Base-by-base conservation (phyloP, 53 echinoderm and acorn worm species). In the Stichopus horrens region DNA sequence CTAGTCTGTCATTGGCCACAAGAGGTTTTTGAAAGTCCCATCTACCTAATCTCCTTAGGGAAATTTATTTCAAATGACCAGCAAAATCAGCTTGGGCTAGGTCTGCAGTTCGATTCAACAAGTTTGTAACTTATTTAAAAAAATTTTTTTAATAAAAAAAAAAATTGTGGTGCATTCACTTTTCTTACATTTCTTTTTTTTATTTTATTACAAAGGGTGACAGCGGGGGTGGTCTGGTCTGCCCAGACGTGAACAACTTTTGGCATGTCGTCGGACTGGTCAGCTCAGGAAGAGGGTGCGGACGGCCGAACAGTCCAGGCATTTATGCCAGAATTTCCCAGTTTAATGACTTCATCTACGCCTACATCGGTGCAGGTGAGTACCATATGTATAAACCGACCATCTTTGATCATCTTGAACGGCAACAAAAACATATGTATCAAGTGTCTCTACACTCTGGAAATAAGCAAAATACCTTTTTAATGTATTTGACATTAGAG, bases 271-370 rank as follows among this genome's bases (percentile, higher is more conserved):
- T 79, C 51, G 89, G 89, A 23, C 14, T 89, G n/a, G 79, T 79
- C 19, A 89, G 89, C 59, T 60, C 68, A n/a, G 89, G 89, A 18
- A 58, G 9, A 16, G 82, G 89, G 4, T 89, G 89, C 23, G 89
- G 60, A 13, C 19, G 23, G 37, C 37, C 60, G 4, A 52, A 51
- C 52, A 5, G 22, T 21, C 79, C 89, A 5, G 89, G 80, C n/a
- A 23, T 89, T 9, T 89, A 89, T 52, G 54, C 81, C 4, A 89
- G 79, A 52, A 53, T 81, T 9, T 79, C 67, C 7, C 55, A 53
- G 37, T 89, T 82, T 53, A 37, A 57, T 4, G 81, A 89, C 79
- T 89, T 89, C 89, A 89, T 89, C 67, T 55, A 89, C 8, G 68
- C 89, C 8, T 78, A 79, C 19, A 6, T 86, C 9, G 86, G 86